Evolutionary conservation across 1,140 invertebrate species (phyloP).

Genomic region (Brachionus rubens): DNA sequence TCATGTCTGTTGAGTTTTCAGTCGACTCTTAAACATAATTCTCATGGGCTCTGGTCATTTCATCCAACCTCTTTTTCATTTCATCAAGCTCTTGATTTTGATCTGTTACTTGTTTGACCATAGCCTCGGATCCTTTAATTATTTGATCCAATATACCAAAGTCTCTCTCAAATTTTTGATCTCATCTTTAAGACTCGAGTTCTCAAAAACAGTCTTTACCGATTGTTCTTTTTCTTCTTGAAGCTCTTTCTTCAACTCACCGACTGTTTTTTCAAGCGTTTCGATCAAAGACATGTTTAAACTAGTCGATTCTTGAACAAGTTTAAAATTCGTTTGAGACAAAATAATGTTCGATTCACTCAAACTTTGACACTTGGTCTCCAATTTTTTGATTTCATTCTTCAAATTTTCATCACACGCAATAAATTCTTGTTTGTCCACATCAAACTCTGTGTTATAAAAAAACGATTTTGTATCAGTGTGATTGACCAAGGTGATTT

Average conservation of each 20-base stretch:
- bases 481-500: slow-evolving; percentile 3
- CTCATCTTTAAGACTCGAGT: background rate
- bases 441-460: slow-evolving; percentile 3
- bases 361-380: background rate
- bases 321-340: slow-evolving; percentile 17
- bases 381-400: background rate
- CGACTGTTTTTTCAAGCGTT: background rate
- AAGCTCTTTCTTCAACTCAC: background rate
- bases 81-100: background rate
- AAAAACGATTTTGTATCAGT: slow-evolving; percentile 7
- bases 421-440: background rate
- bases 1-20: too few species aligned
- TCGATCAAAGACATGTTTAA: background rate
- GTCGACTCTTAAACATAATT: background rate
- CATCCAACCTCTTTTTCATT: background rate
- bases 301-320: background rate
- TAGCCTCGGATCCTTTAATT: background rate
- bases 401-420: background rate
- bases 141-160: background rate
- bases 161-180: background rate
- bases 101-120: background rate
- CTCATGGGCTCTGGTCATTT: background rate
- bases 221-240: background rate
- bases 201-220: background rate
- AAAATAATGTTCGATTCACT: background rate